Percentiles rank a stretch among this genome's conserved stretches.
Evolutionary conservation across 2,113 vertebrate genomes (phyloP).

Genomic region (Cephalophus harveyi): DNA sequence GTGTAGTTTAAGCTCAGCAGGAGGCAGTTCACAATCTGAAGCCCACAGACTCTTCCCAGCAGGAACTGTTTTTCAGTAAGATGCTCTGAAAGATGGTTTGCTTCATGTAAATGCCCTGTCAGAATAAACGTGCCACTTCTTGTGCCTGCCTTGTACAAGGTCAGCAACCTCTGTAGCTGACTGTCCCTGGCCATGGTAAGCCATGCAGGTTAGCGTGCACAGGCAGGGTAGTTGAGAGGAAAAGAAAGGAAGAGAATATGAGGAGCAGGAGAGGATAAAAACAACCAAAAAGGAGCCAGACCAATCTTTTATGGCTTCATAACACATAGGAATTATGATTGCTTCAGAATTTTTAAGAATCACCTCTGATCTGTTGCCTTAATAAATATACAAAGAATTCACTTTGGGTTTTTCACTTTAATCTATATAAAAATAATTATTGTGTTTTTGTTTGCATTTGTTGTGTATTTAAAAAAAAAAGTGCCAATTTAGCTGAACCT

Average conservation of each 20-base stretch:
- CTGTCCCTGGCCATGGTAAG: not conserved
- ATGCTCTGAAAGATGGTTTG: not conserved
- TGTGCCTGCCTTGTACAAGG: not conserved
- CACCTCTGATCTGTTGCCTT: not conserved
- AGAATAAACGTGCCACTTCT: not conserved
- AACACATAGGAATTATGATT: not conserved
- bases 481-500: not conserved
- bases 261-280: not conserved
- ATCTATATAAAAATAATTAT: not conserved
- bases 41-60: not conserved
- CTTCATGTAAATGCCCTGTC: not conserved
- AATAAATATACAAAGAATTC: not conserved
- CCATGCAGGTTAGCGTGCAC: too few relatives aligned
- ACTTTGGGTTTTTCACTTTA: conserved; percentile 1
- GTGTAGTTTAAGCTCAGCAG: not conserved
- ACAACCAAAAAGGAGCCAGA: not conserved
- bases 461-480: not conserved
- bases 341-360: not conserved
- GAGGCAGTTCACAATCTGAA: not conserved
- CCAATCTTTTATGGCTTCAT: not conserved
- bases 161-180: not conserved
- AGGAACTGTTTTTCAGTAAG: not conserved
- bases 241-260: not conserved
- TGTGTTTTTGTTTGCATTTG: not conserved
- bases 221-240: not conserved